Evolutionary conservation across 2,797 vertebrate species (phyloP).

Genomic region (Clarias platycephalus): DNA sequence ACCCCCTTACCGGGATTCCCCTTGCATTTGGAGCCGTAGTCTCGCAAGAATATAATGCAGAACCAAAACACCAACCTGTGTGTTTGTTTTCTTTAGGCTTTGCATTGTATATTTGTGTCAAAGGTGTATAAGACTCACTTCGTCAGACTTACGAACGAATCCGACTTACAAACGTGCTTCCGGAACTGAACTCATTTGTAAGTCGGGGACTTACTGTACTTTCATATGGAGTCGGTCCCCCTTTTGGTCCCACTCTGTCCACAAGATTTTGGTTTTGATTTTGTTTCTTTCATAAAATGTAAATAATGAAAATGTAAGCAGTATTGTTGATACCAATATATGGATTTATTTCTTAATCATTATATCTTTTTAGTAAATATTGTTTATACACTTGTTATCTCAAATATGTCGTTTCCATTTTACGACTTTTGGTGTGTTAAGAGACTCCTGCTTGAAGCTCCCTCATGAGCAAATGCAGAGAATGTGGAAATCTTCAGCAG

Average conservation of each 20-base stretch:
- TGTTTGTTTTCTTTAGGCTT: no score
- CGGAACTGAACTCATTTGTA: no score
- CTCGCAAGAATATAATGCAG: no score
- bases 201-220: no score
- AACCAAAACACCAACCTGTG: no score
- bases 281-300: background rate
- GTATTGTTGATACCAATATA: background rate
- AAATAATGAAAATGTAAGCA: background rate
- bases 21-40: no score
- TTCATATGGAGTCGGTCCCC: no score
- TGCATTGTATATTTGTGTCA: no score
- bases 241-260: background rate
- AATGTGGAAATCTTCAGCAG: background rate
- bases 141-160: no score
- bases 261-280: background rate
- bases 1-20: no score
- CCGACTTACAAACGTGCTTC: no score
- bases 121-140: no score
- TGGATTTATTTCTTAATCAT: background rate
- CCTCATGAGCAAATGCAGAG: background rate
- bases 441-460: background rate
- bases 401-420: background rate
- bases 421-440: background rate
- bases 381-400: background rate
- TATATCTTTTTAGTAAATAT: background rate